Conservation (phyloP, 2,797 vertebrate species). For the Sebastes steindachneri region DNA sequence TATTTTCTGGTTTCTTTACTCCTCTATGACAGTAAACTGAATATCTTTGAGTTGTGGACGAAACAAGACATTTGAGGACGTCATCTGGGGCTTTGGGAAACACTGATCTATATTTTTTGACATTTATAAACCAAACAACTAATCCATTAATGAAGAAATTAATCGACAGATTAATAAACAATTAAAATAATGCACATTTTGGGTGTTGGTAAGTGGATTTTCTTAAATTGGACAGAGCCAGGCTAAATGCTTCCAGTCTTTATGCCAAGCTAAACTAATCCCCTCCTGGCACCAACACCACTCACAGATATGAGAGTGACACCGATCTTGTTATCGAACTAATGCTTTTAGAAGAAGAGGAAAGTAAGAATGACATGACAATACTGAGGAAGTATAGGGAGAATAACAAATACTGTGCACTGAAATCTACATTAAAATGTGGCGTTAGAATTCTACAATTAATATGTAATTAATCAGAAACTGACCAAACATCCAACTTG, state of each 20-base stretch:
- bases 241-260: neutral
- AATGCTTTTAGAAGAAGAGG: neutral
- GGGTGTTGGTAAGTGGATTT: neutral
- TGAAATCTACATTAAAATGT: neutral
- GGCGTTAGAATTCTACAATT: neutral
- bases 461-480: neutral
- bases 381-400: too few species aligned
- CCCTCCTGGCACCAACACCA: neutral
- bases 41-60: too few species aligned
- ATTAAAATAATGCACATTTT: neutral
- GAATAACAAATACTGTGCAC: fast-evolving
- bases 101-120: fast-evolving
- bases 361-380: neutral
- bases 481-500: neutral
- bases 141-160: fast-evolving
- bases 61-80: too few species aligned
- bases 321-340: neutral
- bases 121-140: too few species aligned
- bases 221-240: neutral
- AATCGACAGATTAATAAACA: too few species aligned
- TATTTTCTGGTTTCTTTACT: too few species aligned
- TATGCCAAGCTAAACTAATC: neutral
- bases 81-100: too few species aligned
- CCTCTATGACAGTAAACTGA: too few species aligned
- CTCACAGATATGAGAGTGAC: neutral